Conservation (phyloP, 2,888 invertebrate genomes). For the Myopa testacea region DNA sequence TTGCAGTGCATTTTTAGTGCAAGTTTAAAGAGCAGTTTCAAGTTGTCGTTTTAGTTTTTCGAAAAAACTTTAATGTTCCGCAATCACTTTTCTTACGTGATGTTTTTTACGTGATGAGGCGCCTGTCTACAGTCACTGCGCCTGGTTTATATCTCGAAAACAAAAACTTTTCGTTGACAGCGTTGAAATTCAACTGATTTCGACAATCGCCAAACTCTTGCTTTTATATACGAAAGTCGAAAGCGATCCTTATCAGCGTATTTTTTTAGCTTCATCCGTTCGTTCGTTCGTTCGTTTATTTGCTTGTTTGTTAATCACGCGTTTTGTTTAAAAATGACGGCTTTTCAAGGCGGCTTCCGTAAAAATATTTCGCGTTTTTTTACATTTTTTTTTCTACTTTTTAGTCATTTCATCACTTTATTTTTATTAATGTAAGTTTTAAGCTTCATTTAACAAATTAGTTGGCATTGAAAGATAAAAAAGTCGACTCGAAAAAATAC, state of each 20-base stretch:
- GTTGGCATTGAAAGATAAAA: too few relatives aligned
- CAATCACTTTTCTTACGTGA: not conserved
- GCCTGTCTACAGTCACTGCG: constrained; percentile 26
- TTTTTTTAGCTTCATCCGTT: too few relatives aligned
- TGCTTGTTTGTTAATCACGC: constrained; percentile 12
- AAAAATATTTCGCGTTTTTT: not conserved
- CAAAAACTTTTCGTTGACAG: constrained; percentile 10
- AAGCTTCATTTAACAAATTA: too few relatives aligned
- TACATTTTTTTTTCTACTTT: not conserved
- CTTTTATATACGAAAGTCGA: constrained; percentile 1
- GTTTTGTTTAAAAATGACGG: constrained; percentile 14
- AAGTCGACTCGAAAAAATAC: too few relatives aligned
- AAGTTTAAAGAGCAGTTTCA: not conserved
- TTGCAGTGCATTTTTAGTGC: constrained; percentile 7
- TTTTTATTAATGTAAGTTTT: not conserved
- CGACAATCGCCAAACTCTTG: not conserved
- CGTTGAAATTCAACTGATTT: constrained; percentile 14
- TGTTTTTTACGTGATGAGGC: not conserved
- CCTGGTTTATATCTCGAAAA: not conserved
- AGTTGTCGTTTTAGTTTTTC: not conserved
- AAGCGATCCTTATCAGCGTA: not conserved
- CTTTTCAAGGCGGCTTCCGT: constrained; percentile 25
- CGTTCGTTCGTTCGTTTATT: not conserved
- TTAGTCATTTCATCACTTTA: not conserved
- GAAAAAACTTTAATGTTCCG: not conserved